A percentile compares a stretch with the other conserved stretches of the same genome.
Conservation (phyloP, 64 coral and sea anemone species). For the Catalaphyllia jardinei region DNA sequence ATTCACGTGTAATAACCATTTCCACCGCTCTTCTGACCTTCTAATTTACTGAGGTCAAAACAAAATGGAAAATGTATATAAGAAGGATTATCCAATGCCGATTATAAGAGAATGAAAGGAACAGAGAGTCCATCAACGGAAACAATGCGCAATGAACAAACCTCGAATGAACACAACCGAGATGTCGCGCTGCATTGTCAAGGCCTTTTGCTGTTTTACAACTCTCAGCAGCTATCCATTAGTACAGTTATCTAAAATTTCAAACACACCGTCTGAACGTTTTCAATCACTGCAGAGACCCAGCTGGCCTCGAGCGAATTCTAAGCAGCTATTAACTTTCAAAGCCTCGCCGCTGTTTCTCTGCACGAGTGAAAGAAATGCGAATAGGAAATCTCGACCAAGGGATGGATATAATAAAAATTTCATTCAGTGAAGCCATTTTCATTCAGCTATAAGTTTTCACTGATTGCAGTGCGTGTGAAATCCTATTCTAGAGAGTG, state of each 20-base stretch:
- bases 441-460: not conserved
- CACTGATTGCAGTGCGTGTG: not conserved
- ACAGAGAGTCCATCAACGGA: slow-evolving; percentile 8
- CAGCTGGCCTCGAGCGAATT: slow-evolving; percentile 40
- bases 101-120: slow-evolving; percentile 59
- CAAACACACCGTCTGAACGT: slow-evolving; percentile 57
- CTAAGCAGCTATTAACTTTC: slow-evolving; percentile 68
- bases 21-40: slow-evolving; percentile 57
- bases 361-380: slow-evolving; percentile 52
- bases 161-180: not conserved
- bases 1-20: slow-evolving; percentile 20
- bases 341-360: slow-evolving; percentile 75
- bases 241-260: slow-evolving; percentile 41
- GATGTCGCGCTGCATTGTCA: not conserved
- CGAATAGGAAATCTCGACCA: slow-evolving; percentile 53
- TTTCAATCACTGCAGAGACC: slow-evolving; percentile 42
- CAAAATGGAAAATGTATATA: slow-evolving; percentile 77
- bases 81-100: slow-evolving; percentile 55
- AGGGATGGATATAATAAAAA: slow-evolving; percentile 39
- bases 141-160: slow-evolving; percentile 28
- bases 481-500: not conserved
- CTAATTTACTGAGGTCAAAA: slow-evolving; percentile 80
- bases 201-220: not conserved
- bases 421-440: slow-evolving; percentile 28
- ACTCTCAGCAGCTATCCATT: not conserved